These are phyloP conservation scores for Lochmaea crataegi DNA, from an alignment of 2,888 invertebrate species.

Conservation along the genomic window DNA sequence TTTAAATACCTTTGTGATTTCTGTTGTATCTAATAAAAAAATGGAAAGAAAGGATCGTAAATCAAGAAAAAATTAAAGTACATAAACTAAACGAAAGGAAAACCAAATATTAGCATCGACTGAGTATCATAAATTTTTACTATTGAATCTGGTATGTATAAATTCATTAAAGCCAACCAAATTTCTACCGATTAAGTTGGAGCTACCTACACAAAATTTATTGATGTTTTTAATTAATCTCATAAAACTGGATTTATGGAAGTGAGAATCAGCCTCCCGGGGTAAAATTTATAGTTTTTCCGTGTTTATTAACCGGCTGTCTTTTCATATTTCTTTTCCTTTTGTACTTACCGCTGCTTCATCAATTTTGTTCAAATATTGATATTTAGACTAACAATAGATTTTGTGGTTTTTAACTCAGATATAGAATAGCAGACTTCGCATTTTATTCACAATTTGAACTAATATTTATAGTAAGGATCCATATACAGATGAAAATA, in stretches of 20 bases:
- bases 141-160: slow-evolving; percentile 17
- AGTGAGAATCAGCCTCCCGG: slow-evolving; percentile 39
- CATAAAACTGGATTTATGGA: slow-evolving; percentile 40
- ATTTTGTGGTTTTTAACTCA: not conserved
- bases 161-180: slow-evolving; percentile 26
- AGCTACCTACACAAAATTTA: slow-evolving; percentile 41
- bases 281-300: slow-evolving; percentile 39
- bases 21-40: no score
- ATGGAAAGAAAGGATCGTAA: no score
- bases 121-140: slow-evolving; percentile 16
- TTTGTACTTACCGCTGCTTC: slow-evolving; percentile 1
- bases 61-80: not conserved
- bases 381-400: not conserved
- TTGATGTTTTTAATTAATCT: slow-evolving; percentile 45
- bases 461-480: not conserved
- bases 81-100: not conserved
- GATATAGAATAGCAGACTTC: not conserved
- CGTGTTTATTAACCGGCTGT: slow-evolving; percentile 29
- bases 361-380: not conserved
- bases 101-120: slow-evolving; percentile 7
- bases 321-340: not conserved
- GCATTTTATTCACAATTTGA: not conserved
- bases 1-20: no score
- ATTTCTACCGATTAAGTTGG: slow-evolving; percentile 30
- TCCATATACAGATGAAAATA: not conserved